Evolutionary conservation across 2,113 vertebrate species (phyloP), one percentile per base, ranked within the genome.

Genomic region (Gadus chalcogrammus): DNA sequence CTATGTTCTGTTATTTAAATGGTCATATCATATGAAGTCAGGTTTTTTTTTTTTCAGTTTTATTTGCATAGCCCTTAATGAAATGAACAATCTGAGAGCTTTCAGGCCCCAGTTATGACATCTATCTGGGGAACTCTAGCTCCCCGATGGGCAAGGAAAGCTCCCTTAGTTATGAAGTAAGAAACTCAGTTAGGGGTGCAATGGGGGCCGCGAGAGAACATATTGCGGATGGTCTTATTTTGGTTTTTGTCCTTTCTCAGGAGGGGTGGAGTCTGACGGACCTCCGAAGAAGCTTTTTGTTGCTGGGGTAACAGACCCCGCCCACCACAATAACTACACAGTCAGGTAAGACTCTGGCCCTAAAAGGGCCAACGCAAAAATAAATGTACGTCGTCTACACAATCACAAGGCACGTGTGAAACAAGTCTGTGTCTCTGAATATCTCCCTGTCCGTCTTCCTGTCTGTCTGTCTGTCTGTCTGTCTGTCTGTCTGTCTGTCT

Each of bases 281-380:
- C 92, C 92, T 0, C 92, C 92, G 3, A 93, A 93, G 84, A 93
- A 93, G 76, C 91, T 93, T 2, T 93, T 93, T 84, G 91, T 93
- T 67, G 91, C 91, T 0, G 92, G 92, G 53, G 91, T 93, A 42
- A 86, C 90, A 22, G 91, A 92, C 18, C 85, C 92, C 15, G 20
- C 88, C 77, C 87, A 91, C 71, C 83, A 77, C 72, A 90, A 88
- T 13, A 86, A 78, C 74, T 92, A 88, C 84, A 89, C 88, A 3
- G 82, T 92, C 69, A 93, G 92, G 92, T 93, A 71, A 85, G 77
- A 3, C 1, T 22, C 20, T 28, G 48, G 12, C 5, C 7, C 15
- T 8, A n/a, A 66, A 35, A 48, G 15, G 6, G 31, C 35, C 62
- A 35, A 17, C 55, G n/a, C 55, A 58, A 64, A 27, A 35, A 35